Base-by-base conservation (phyloP, 1,140 invertebrate genomes). In the Camponotus pennsylvanicus region DNA sequence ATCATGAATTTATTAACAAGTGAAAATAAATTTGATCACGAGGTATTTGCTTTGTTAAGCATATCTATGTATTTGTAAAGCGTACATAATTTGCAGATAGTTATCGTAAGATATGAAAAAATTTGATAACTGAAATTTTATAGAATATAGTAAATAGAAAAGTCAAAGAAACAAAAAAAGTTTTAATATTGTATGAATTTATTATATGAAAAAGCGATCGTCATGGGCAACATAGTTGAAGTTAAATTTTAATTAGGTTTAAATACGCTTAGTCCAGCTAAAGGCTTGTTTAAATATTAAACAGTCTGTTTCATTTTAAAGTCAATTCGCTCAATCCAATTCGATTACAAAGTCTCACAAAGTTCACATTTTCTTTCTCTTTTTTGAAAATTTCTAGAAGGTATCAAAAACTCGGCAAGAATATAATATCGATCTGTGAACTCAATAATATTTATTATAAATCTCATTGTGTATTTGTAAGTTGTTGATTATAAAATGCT, bases 221-320 rank as follows among this genome's bases (percentile, higher is more conserved):
- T 13, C 9, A 2, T 11, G 40, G 40, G 32, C 59, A 73, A 83
- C 7, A 27, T 11, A n/a, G 21, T 70, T 80, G 42, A 70, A 59
- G 15, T 80, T 70, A 32, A 59, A 57, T 9, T 79, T 70, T 42
- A 70, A 57, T 9, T 79, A 27, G 1, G 3, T 3, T 32, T 8
- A 66, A 32, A 21, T 49, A 78, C 66, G 11, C 40, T 64, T 64
- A 64, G 40, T 34, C 6, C 9, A n/a, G 21, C 34, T 52, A 59
- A 80, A 57, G 57, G 64, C 78, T 70, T 59, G 34, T 80, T 80
- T 80, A 70, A 45, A 42, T 21, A 70, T 79, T 80, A 70, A 70
- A 70, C n/a, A 27, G 27, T 57, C 77, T 52, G 63, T 55, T 69
- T 57, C 49, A 57, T 37, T 42, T 15, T 57, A 70, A 70, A 80